Base-by-base conservation (phyloP, 1,140 invertebrate genomes). In the Musca domestica region DNA sequence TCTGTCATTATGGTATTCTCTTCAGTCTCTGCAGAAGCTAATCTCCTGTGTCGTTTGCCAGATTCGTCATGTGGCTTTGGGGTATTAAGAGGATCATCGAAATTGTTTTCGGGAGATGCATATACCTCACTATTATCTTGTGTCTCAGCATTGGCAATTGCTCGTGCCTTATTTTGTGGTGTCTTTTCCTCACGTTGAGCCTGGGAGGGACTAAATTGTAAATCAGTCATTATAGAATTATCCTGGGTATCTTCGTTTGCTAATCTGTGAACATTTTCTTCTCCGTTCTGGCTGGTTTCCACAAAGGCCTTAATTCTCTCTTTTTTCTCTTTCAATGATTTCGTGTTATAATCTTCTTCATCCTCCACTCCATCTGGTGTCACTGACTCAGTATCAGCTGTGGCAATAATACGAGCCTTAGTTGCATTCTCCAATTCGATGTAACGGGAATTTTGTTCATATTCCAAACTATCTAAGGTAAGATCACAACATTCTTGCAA, bases 361-460 rank as follows among this genome's bases (percentile, higher is more conserved):
- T 41, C 20, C 10, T 17, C n/a, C 10, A 52, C 64, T 0, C 52
- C 58, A 48, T 51, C 14, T 34, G 63, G 14, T 67, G 69, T 73
- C 77, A 80, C 78, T 15, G 77, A 78, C 30, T 80, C 78, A 3
- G 78, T 80, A 22, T 78, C 78, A 0, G 78, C 78, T 25, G 69
- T 64, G 9, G 76, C 78, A 10, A 80, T 20, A 10, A 67, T 70
- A 2, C 69, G 70, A 3, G 64, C 41, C 12, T 25, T 63, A 20
- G 48, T 20, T 17, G 51, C 10, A 19, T 17, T 22, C n/a, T 27
- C 64, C 34, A 12, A 41, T 41, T 41, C 19, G 6, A 14, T 20
- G 9, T 7, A 19, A 0, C 17, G 46, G 5, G n/a, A 23, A 30
- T 15, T 64, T 64, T 48, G 27, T n/a, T 22, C 23, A 61, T 48